Evolutionary conservation across 1,140 invertebrate species (phyloP), one percentile per base, ranked within the genome.

Genomic region (Carcinoscorpius rotundicauda): DNA sequence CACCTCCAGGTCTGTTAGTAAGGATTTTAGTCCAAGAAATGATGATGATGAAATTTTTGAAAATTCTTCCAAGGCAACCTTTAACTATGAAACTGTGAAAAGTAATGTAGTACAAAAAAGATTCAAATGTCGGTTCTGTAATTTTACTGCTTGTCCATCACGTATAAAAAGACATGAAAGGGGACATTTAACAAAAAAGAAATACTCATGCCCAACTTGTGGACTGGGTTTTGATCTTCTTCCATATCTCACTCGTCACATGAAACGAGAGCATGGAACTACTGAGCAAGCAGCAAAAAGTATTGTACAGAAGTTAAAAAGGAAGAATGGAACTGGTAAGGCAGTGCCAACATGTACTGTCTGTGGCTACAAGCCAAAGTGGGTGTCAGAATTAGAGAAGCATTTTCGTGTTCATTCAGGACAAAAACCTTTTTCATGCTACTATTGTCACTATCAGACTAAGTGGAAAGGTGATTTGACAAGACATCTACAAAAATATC

Each of bases 361-460:
- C 63, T 91, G 88, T 72, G 84, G 86, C 3, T 86, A 89, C 73
- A 81, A 87, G 74, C 88, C 88, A 64, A 91, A 91, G 75, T 90
- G 86, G 77, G 78, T 89, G n/a, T 88, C 87, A 8, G 89, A 92
- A 76, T 81, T 86, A 66, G 83, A 85, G 8, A 82, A 85, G 58
- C 87, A 89, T 72, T 82, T 86, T 74, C 85, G 87, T 72, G 81
- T 82, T 62, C 88, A 88, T 66, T 79, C 82, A 3, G 60, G 75
- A 6, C 76, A 78, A 60, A 76, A 75, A 68, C 71, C 78, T 5
- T 78, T 75, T 69, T 72, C 74, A 52, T 79, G 78, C 68, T 71
- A 71, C 57, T 66, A 72, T 56, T 79, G 78, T 64, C 66, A 70
- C 8, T 76, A 77, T 67, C 72, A 82, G 76, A 76, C 80, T 75